Evolutionary conservation across 2,888 invertebrate species (phyloP).

Genomic region (Chrysopilus asiliformis): DNA sequence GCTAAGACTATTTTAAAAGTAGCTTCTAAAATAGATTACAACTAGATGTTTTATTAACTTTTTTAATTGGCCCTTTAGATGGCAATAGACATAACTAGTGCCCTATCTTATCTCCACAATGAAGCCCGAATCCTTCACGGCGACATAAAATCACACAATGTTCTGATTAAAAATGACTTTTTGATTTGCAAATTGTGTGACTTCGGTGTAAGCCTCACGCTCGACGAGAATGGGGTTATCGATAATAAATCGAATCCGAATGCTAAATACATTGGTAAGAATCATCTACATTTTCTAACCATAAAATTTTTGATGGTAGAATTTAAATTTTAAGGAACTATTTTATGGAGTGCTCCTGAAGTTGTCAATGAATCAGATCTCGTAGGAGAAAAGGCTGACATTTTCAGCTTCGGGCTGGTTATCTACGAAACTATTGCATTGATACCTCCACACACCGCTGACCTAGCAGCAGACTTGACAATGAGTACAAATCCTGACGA

Average conservation of each 20-base stretch:
- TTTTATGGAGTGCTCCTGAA: constrained; percentile 71
- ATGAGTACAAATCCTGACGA: too few species aligned
- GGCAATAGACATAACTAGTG: constrained; percentile 51
- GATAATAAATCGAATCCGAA: constrained; percentile 41
- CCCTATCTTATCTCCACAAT: constrained; percentile 63
- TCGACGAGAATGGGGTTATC: constrained; percentile 49
- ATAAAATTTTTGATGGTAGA: not conserved
- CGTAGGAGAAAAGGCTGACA: constrained; percentile 59
- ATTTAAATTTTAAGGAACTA: constrained; percentile 44
- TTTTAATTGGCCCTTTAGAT: constrained; percentile 36
- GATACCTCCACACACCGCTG: constrained; percentile 51
- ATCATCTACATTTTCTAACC: not conserved
- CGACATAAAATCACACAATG: constrained; percentile 72
- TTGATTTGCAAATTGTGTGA: constrained; percentile 66
- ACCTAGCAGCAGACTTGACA: too few species aligned
- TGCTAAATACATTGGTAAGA: constrained; percentile 45
- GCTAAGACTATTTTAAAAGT: constrained; percentile 48
- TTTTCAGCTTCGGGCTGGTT: constrained; percentile 66
- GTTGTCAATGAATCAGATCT: constrained; percentile 44
- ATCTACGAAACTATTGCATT: constrained; percentile 73
- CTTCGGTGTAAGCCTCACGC: constrained; percentile 66
- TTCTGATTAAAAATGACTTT: constrained; percentile 64
- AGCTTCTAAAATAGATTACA: not conserved
- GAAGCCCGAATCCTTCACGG: constrained; percentile 60
- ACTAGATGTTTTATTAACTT: not conserved